Conservation (phyloP, 2,113 vertebrate genomes). For the Myanophis thanlyinensis region DNA sequence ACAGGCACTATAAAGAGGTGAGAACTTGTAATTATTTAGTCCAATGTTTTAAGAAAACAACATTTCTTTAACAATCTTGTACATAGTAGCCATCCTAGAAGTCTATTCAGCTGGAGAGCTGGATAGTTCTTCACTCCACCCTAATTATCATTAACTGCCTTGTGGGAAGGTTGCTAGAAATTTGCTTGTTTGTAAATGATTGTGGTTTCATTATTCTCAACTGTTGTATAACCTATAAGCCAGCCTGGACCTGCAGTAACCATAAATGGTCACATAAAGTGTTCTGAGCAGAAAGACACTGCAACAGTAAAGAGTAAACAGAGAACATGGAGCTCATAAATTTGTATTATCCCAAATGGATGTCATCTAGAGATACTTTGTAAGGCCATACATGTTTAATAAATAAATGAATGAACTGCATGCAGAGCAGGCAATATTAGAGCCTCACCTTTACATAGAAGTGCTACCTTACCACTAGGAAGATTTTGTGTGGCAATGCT, state of each 20-base stretch:
- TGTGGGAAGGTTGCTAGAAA: not conserved
- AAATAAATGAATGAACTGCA: not conserved
- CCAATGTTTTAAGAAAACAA: not conserved
- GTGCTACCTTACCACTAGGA: not conserved
- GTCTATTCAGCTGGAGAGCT: not conserved
- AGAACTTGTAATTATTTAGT: not conserved
- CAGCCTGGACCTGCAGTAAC: not conserved
- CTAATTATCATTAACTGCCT: not conserved
- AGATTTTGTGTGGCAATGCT: not conserved
- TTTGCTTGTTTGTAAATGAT: not conserved
- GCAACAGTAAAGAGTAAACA: not conserved
- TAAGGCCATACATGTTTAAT: not conserved
- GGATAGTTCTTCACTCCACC: not conserved
- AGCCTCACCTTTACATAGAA: not conserved
- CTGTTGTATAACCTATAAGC: not conserved
- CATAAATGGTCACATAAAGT: not conserved
- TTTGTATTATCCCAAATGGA: not conserved
- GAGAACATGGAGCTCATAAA: not conserved
- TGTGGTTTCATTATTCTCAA: not conserved
- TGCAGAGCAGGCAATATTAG: too few relatives aligned
- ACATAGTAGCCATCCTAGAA: not conserved
- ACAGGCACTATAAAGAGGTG: not conserved
- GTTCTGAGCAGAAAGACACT: not conserved
- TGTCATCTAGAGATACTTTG: not conserved
- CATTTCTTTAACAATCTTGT: not conserved